Conservation (phyloP, 2,888 invertebrate genomes). For the Rosalia funebris region DNA sequence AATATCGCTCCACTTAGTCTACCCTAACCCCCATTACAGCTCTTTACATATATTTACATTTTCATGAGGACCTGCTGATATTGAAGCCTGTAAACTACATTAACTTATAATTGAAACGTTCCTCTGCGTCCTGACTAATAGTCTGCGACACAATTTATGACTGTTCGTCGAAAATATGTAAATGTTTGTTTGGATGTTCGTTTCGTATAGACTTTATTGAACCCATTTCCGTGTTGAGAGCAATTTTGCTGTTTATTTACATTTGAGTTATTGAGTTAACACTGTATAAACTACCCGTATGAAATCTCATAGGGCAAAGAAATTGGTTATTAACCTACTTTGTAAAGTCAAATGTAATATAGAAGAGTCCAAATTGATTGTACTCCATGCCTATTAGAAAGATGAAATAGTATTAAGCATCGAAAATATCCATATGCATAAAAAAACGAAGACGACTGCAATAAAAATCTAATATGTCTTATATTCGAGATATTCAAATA, state of each 20-base stretch:
- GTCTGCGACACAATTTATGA: background rate
- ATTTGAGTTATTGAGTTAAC: background rate
- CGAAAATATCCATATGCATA: too few species aligned
- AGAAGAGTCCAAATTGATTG: too few species aligned
- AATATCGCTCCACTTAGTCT: conserved; percentile 16
- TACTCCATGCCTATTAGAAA: too few species aligned
- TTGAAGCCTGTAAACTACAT: conserved; percentile 19
- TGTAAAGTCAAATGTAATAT: background rate
- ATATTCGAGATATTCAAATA: too few species aligned
- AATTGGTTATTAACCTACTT: conserved; percentile 2
- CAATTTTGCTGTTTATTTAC: conserved; percentile 2
- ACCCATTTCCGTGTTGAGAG: background rate
- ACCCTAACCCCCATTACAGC: conserved; percentile 18
- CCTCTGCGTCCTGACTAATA: conserved; percentile 8
- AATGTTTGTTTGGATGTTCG: conserved; percentile 1
- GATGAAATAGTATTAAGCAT: too few species aligned
- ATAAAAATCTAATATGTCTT: too few species aligned
- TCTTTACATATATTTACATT: conserved; percentile 26
- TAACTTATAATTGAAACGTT: conserved; percentile 26
- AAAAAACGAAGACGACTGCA: too few species aligned
- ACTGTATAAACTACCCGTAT: background rate
- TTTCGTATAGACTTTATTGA: conserved; percentile 5
- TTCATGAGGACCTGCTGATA: conserved; percentile 25
- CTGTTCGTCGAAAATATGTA: conserved; percentile 12
- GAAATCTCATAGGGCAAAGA: background rate